Evolutionary conservation across 2,888 invertebrate species (phyloP), one percentile per base, ranked within the genome.

Genomic region (Pristionchus exspectatus): DNA sequence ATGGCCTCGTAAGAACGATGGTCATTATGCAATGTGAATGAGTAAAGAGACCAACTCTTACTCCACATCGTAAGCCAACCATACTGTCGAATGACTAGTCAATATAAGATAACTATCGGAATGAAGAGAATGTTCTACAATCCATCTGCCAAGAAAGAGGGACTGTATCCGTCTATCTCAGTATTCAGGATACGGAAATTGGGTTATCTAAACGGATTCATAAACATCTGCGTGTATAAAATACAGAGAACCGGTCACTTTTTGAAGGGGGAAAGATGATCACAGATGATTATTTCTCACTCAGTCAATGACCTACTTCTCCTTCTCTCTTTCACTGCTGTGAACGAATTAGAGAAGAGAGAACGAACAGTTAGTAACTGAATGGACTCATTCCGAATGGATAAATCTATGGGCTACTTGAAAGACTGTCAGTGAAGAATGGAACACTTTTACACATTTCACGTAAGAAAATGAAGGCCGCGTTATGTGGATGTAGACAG

Each of bases 201-300:
- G 33, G 69, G 69, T 72, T 72, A 72, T 30, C 30, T 5, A 33
- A 18, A 30, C 16, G 27, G 69, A 72, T 72, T 72, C 69, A 72
- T 30, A 72, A 72, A 72, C 33, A 72, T 72, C 27, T 72, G 63
- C 63, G 0, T 9, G 24, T 16, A 66, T 63, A 21, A 66, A 66
- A 72, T 72, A 63, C 63, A 63, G 63, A 63, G 33, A 72, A 30
- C 33, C 33, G 30, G 69, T 30, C 33, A 16, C 10, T 27, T 30
- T 30, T 72, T 30, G 30, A 72, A 30, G 30, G 69, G 10, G 9
- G 69, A 5, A n/a, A 72, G 33, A 33, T 4, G 69, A 72, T 72
- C 69, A 72, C 69, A 72, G 69, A 72, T 72, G 69, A 72, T 72
- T 18, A 72, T 72, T 72, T 72, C 69, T 72, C 69, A 72, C 69